Evolutionary conservation across 2,797 vertebrate species (phyloP).

Genomic region (Platalea minor): DNA sequence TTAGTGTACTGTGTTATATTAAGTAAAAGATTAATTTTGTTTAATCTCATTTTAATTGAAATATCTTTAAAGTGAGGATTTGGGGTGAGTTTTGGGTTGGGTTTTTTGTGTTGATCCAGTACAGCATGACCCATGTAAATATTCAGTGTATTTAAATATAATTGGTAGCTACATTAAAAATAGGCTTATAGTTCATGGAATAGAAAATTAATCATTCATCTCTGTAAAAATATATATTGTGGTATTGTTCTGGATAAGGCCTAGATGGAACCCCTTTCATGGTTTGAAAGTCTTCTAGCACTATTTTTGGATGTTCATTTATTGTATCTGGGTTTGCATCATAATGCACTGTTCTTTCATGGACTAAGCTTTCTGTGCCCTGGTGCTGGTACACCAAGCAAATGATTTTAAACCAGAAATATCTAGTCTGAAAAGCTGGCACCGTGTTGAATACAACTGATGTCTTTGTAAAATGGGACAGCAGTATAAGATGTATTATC

Average conservation of each 20-base stretch:
- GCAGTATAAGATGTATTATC: not conserved
- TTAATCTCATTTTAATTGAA: not conserved
- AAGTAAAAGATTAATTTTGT: not conserved
- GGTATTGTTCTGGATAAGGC: not conserved
- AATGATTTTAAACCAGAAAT: not conserved
- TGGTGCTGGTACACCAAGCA: not conserved
- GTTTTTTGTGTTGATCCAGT: not conserved
- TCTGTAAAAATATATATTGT: not conserved
- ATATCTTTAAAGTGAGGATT: not conserved
- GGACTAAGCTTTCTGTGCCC: not conserved
- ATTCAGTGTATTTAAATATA: not conserved
- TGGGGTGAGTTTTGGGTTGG: not conserved
- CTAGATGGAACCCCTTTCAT: not conserved
- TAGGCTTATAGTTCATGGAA: not conserved
- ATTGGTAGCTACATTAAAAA: not conserved
- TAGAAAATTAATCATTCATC: not conserved
- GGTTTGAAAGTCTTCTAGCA: not conserved
- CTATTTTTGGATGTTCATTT: not conserved
- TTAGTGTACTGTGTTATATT: not conserved
- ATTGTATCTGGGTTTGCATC: not conserved
- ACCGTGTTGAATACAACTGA: not conserved
- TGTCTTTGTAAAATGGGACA: not conserved
- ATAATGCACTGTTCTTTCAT: not conserved
- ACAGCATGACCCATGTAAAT: not conserved
- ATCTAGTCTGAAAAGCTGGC: not conserved